These are phyloP conservation scores for Dorcus hopei DNA, from an alignment of 2,888 invertebrate genomes.

Conservation along the genomic window DNA sequence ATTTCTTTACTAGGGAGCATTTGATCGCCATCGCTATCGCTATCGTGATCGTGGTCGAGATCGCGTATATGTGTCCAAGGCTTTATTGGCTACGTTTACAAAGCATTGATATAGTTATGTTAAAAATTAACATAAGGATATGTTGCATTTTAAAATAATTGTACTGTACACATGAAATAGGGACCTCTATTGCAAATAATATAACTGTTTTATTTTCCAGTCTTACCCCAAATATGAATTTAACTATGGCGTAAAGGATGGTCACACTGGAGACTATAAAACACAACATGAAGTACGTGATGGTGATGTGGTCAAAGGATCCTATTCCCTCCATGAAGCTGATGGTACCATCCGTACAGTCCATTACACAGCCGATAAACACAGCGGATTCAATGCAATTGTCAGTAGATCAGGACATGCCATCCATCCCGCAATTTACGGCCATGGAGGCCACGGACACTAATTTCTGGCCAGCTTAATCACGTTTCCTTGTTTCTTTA, in stretches of 20 bases:
- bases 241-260: constrained; percentile 45
- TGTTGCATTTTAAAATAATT: too few species aligned
- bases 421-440: constrained; percentile 35
- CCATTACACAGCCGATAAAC: constrained; percentile 42
- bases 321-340: constrained; percentile 43
- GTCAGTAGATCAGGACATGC: constrained; percentile 40
- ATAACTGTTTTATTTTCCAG: constrained; percentile 9
- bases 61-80: too few species aligned
- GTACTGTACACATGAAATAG: too few species aligned
- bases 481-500: too few species aligned
- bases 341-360: constrained; percentile 46
- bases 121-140: too few species aligned
- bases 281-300: constrained; percentile 43
- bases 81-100: too few species aligned
- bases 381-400: constrained; percentile 41
- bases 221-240: constrained; percentile 38
- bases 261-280: constrained; percentile 45
- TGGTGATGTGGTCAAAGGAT: constrained; percentile 43
- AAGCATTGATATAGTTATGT: too few species aligned
- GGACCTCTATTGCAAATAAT: background rate
- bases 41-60: too few species aligned
- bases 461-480: background rate
- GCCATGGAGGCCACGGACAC: constrained; percentile 9
- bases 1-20: too few species aligned
- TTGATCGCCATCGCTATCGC: too few species aligned